A percentile compares a stretch with the other conserved stretches of the same genome.
These are phyloP conservation scores for Drosophila picticornis DNA, from an alignment of 2,888 invertebrate species.

Conservation along the genomic window DNA sequence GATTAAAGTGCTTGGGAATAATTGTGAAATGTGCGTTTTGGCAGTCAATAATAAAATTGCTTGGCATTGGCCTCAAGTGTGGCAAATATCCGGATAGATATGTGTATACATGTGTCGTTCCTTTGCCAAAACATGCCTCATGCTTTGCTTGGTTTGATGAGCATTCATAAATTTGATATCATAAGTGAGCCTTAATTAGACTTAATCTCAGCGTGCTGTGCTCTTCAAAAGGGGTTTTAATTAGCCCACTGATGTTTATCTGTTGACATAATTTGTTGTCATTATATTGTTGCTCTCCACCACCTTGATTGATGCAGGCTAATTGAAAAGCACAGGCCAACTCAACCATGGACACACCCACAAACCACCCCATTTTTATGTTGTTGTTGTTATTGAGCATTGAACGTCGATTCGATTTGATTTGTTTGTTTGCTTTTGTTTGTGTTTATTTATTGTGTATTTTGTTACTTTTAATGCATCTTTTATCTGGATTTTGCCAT, in stretches of 20 bases:
- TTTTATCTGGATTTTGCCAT: slow-evolving; percentile 78
- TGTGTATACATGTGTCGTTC: neutral
- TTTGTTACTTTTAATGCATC: slow-evolving; percentile 80
- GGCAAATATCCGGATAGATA: neutral
- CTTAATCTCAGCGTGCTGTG: slow-evolving; percentile 10
- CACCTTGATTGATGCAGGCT: slow-evolving; percentile 57
- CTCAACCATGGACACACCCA: slow-evolving; percentile 28
- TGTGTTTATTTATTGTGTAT: slow-evolving; percentile 77
- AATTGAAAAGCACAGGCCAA: slow-evolving; percentile 73
- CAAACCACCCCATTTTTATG: slow-evolving; percentile 18
- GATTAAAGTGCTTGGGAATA: slow-evolving; percentile 30
- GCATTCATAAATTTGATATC: slow-evolving; percentile 22
- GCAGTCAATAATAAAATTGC: slow-evolving; percentile 71
- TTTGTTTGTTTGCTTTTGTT: slow-evolving; percentile 74
- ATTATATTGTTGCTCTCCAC: slow-evolving; percentile 59
- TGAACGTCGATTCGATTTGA: slow-evolving; percentile 69
- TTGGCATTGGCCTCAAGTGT: slow-evolving; percentile 62
- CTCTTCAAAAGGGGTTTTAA: slow-evolving; percentile 58
- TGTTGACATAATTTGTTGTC: slow-evolving; percentile 75
- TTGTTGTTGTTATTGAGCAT: slow-evolving; percentile 14
- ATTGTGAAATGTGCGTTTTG: slow-evolving; percentile 38
- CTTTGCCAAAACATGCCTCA: slow-evolving; percentile 8
- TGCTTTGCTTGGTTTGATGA: slow-evolving; percentile 25
- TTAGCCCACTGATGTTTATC: slow-evolving; percentile 73
- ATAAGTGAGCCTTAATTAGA: slow-evolving; percentile 50